phyloP scores from a whole-genome alignment of 2,113 vertebrate species.

The Baryphthengus martii region DNA sequence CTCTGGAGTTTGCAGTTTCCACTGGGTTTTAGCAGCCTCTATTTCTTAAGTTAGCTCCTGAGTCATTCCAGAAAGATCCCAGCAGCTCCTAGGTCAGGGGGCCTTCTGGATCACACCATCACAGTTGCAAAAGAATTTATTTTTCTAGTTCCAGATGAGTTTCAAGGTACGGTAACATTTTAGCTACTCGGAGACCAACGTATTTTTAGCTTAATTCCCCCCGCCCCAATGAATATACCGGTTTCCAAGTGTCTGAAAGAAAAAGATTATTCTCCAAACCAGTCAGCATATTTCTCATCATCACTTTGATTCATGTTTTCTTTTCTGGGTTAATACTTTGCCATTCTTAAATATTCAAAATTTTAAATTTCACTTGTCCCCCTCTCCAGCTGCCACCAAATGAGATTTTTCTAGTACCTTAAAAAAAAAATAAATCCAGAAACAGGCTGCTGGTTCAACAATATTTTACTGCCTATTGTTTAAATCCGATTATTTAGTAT shows the following conservation, averaged over 20 bases:
- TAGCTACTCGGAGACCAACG: not conserved
- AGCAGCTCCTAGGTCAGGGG: not conserved
- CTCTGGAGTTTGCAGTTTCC: not conserved
- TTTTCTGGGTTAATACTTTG: not conserved
- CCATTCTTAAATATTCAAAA: not conserved
- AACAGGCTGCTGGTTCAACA: not conserved
- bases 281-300: not conserved
- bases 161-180: not conserved
- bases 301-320: not conserved
- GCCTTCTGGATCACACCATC: not conserved
- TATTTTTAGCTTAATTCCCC: not conserved
- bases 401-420: not conserved
- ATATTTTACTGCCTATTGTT: not conserved
- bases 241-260: not conserved
- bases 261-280: not conserved
- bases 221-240: not conserved
- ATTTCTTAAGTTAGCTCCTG: not conserved
- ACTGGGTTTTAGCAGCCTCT: not conserved
- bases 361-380: not conserved
- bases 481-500: conserved; percentile 22
- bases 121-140: not conserved
- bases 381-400: not conserved
- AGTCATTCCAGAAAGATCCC: not conserved
- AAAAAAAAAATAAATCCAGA: not conserved
- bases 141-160: not conserved